Conservation (phyloP, 2,888 invertebrate genomes). For the Fragum sueziense region DNA sequence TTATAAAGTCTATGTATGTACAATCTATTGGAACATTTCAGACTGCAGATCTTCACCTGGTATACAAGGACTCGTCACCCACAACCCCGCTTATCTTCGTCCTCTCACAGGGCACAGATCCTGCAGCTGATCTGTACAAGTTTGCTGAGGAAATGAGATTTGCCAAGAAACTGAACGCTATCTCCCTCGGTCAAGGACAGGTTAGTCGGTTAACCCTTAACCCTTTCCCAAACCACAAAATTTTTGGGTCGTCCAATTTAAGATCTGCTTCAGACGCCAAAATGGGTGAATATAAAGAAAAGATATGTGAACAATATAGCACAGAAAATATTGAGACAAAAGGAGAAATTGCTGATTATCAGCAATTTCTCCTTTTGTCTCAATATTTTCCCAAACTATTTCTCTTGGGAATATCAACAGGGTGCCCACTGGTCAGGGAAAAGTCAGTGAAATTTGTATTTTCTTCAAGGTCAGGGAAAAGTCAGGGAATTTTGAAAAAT, state of each 20-base stretch:
- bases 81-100: conserved; percentile 83
- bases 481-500: too few relatives aligned
- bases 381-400: neutral
- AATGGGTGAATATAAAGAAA: too few relatives aligned
- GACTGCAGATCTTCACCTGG: conserved; percentile 81
- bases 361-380: conserved; percentile 1
- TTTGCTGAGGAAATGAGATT: conserved; percentile 84
- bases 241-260: too few relatives aligned
- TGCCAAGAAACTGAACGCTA: conserved; percentile 87
- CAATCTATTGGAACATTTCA: too few relatives aligned
- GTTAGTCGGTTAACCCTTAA: conserved; percentile 58
- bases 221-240: neutral
- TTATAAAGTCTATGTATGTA: too few relatives aligned
- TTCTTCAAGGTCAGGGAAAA: too few relatives aligned
- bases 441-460: too few relatives aligned
- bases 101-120: conserved; percentile 83
- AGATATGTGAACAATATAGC: too few relatives aligned
- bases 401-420: too few relatives aligned
- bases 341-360: neutral
- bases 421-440: too few relatives aligned
- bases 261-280: too few relatives aligned
- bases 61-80: conserved; percentile 83
- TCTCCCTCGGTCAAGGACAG: conserved; percentile 95
- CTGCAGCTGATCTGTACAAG: conserved; percentile 83
- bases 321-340: neutral